Evolutionary conservation across 1,140 invertebrate species (phyloP), one percentile per base, ranked within the genome.

Genomic region (fruit fly (Drosophila melanogaster)): DNA sequence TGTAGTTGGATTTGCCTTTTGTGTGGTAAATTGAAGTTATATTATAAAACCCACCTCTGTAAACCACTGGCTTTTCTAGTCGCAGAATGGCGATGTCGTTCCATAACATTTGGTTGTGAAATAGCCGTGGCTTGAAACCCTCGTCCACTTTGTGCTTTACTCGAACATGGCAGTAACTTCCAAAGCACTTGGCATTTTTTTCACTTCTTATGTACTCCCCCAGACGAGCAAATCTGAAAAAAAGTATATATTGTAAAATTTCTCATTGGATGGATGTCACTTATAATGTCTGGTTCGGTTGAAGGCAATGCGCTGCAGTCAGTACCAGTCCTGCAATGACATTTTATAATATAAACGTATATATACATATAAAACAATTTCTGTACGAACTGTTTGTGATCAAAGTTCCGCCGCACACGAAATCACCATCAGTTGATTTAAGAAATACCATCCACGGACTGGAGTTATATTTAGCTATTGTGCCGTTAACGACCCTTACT

Each of bases 11-110:
- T 30, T 30, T 30, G 7, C 8, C 7, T 8, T 7, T 8, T 1
- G 26, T 30, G 30, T 3, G 30, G 8, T 10, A 30, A 30, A 30
- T 3, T 10, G 1, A 30, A 30, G 7, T 6, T 26, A 22, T 26
- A 26, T 26, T 1, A 26, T 7, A 26, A 7, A 7, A 2, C n/a
- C 14, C 2, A 57, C 58, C 59, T 41, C 26, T 58, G 59, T 61
- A 61, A 7, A 6, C 8, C 12, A 61, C 53, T 22, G 35, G 3
- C 4, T 3, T 15, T 3, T 17, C 26, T 15, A 58, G 11, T 0
- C 53, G 53, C 1, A 61, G 37, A 22, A 61, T 19, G 24, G 59
- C 59, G 10, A 61, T 61, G n/a, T 61, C 59, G 11, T 61, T 61
- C 10, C 17, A 1, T 1, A 57, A 12, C 6, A 24, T 30, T 0